These are phyloP conservation scores for Hassar affinis DNA, from an alignment of 2,113 vertebrate genomes.

Conservation along the genomic window DNA sequence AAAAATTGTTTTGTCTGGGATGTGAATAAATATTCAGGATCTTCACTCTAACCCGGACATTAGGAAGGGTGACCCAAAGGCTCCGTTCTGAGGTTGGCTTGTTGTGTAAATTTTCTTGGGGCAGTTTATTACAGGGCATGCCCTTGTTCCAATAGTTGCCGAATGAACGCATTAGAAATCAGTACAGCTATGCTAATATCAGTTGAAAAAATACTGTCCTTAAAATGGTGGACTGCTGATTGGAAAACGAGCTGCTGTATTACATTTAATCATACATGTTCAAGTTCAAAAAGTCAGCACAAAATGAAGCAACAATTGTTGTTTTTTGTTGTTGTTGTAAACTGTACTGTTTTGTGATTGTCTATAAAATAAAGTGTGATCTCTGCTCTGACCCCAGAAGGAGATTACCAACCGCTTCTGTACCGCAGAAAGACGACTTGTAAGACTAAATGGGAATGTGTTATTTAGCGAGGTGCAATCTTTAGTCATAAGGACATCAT, in stretches of 20 bases:
- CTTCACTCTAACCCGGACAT: background rate
- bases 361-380: constrained; percentile 27
- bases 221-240: constrained; percentile 6
- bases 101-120: background rate
- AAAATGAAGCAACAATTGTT: background rate
- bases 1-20: background rate
- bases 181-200: background rate
- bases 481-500: constrained; percentile 5
- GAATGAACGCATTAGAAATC: background rate
- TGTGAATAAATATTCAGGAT: background rate
- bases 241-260: background rate
- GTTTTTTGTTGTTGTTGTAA: constrained; percentile 18
- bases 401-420: background rate
- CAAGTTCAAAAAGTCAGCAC: background rate
- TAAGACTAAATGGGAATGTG: constrained; percentile 10
- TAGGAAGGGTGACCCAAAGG: background rate
- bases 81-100: background rate
- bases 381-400: background rate
- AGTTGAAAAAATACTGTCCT: background rate
- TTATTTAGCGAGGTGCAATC: constrained; percentile 1
- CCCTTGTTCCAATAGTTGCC: background rate
- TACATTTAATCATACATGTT: background rate
- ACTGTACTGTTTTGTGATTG: constrained; percentile 46
- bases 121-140: background rate
- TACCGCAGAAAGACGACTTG: background rate